Evolutionary conservation across 2,797 vertebrate species (phyloP).

Genomic region (Hirundo rustica): DNA sequence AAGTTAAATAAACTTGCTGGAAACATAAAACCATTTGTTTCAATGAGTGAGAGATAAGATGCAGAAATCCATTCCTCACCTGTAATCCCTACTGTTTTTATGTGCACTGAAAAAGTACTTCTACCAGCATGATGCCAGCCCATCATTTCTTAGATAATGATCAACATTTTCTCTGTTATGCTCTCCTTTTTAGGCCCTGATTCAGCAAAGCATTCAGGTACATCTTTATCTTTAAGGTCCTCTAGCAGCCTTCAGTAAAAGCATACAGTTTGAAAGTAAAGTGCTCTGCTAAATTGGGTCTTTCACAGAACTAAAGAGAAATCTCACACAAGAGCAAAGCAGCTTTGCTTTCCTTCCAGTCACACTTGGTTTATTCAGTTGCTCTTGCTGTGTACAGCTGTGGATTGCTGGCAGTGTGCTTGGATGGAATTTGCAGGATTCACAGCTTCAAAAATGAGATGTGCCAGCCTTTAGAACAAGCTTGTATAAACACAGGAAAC

Average conservation of each 20-base stretch:
- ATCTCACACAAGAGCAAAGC: constrained; percentile 24
- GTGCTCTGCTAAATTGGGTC: constrained; percentile 40
- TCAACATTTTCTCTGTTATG: constrained; percentile 36
- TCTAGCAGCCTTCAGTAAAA: constrained; percentile 19
- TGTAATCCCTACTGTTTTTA: constrained; percentile 49
- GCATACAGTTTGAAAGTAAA: constrained; percentile 23
- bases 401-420: constrained; percentile 37
- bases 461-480: constrained; percentile 39
- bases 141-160: constrained; percentile 50
- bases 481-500: constrained; percentile 28
- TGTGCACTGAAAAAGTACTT: constrained; percentile 32
- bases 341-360: constrained; percentile 45
- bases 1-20: constrained; percentile 24
- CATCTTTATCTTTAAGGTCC: constrained; percentile 27
- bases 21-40: constrained; percentile 26
- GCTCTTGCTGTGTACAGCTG: constrained; percentile 47
- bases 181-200: not conserved
- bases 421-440: constrained; percentile 45
- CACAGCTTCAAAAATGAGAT: constrained; percentile 42
- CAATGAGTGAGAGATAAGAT: constrained; percentile 17
- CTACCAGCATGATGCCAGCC: constrained; percentile 37
- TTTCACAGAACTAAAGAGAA: constrained; percentile 28
- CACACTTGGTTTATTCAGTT: constrained; percentile 38
- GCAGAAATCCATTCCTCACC: constrained; percentile 36
- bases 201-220: constrained; percentile 39